Conservation (phyloP, 2,113 vertebrate species). For the Hippopotamus amphibius region DNA sequence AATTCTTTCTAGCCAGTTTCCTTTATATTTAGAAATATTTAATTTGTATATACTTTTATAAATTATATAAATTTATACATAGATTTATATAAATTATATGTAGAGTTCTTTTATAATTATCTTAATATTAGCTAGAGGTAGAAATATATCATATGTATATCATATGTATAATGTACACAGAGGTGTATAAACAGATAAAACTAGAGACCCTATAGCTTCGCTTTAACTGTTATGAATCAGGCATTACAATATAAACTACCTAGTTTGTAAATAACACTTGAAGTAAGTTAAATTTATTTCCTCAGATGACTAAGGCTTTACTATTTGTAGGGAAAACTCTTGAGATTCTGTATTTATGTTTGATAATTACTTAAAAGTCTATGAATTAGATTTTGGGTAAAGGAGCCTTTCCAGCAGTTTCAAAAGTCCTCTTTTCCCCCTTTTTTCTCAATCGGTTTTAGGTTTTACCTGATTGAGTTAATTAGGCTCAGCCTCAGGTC, state of each 20-base stretch:
- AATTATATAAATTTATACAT: no score
- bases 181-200: background rate
- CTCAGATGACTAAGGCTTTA: background rate
- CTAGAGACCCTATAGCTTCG: background rate
- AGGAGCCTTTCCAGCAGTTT: background rate
- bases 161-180: background rate
- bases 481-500: background rate
- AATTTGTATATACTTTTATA: background rate
- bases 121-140: background rate
- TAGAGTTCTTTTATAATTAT: background rate
- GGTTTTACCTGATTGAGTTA: background rate
- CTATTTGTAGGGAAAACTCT: background rate
- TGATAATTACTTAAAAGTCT: background rate
- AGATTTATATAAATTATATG: no score
- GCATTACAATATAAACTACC: background rate
- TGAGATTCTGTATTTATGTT: background rate
- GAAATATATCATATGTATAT: background rate
- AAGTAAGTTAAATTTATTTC: background rate
- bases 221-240: background rate
- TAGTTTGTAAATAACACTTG: background rate
- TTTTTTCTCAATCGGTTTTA: accelerated
- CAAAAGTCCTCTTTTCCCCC: background rate
- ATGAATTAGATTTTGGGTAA: background rate
- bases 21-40: background rate
- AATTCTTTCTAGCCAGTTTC: background rate